These are phyloP conservation scores for Lota lota DNA, from an alignment of 2,113 vertebrate genomes.

Conservation along the genomic window DNA sequence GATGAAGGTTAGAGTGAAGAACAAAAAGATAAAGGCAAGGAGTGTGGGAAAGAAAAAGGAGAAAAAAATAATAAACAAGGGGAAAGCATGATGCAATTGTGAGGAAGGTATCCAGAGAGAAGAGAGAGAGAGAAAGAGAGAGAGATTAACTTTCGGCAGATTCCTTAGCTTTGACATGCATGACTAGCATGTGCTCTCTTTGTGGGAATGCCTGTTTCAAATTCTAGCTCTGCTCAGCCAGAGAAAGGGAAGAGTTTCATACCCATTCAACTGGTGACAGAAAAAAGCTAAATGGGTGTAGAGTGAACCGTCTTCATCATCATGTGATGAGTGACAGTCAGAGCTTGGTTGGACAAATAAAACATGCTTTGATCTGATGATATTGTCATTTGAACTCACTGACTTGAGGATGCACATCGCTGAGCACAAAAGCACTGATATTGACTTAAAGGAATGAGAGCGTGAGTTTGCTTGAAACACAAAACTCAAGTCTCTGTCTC, in stretches of 20 bases:
- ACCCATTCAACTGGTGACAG: background rate
- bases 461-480: conserved; percentile 9
- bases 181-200: conserved; percentile 46
- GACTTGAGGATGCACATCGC: conserved; percentile 11
- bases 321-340: too few relatives aligned
- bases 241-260: background rate
- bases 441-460: too few relatives aligned
- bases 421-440: background rate
- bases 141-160: conserved; percentile 39
- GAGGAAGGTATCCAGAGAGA: too few relatives aligned
- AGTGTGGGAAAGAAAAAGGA: too few relatives aligned
- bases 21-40: too few relatives aligned
- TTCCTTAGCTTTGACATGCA: conserved; percentile 18
- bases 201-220: conserved; percentile 33
- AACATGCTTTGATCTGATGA: conserved; percentile 18
- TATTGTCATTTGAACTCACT: conserved; percentile 14
- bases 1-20: too few relatives aligned
- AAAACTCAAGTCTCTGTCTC: conserved; percentile 23
- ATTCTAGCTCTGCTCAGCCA: conserved; percentile 53
- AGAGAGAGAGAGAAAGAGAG: background rate
- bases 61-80: background rate
- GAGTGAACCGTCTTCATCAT: too few relatives aligned
- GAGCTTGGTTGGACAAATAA: too few relatives aligned
- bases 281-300: too few relatives aligned
- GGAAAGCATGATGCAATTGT: too few relatives aligned